These are phyloP conservation scores for Drosophila birchii DNA, from an alignment of 2,888 invertebrate species.

Conservation along the genomic window DNA sequence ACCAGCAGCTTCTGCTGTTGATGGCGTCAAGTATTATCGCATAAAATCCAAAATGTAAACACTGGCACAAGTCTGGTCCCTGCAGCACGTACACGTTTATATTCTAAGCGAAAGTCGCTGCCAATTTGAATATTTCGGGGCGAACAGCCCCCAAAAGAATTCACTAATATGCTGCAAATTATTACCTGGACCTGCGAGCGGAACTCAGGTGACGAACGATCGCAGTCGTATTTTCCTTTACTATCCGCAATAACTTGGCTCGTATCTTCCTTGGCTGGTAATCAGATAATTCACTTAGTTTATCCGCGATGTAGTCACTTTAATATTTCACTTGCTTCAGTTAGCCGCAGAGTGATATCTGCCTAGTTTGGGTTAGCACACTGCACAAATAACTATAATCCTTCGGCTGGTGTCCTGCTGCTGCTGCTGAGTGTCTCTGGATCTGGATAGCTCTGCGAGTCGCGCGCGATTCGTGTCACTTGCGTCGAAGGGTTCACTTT, in stretches of 20 bases:
- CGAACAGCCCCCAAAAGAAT: constrained; percentile 26
- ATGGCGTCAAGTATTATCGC: constrained; percentile 74
- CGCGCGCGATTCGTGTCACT: constrained; percentile 83
- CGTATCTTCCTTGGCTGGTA: not conserved
- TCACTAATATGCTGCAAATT: constrained; percentile 42
- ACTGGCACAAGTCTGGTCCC: constrained; percentile 61
- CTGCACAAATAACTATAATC: constrained; percentile 24
- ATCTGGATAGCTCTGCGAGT: constrained; percentile 42
- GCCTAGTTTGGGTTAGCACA: constrained; percentile 16
- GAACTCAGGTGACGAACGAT: constrained; percentile 20
- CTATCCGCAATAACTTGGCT: constrained; percentile 21
- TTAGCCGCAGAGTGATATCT: constrained; percentile 12
- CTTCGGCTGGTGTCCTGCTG: constrained; percentile 28
- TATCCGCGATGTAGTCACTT: constrained; percentile 10
- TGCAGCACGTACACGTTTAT: constrained; percentile 71
- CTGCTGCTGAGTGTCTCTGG: constrained; percentile 27
- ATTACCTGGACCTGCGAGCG: constrained; percentile 40
- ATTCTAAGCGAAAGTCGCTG: constrained; percentile 57
- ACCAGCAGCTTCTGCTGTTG: constrained; percentile 28
- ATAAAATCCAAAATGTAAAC: constrained; percentile 80
- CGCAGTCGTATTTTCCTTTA: constrained; percentile 5
- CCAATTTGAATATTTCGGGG: constrained; percentile 31
- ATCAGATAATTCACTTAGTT: constrained; percentile 2
- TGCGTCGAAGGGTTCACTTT: constrained; percentile 84
- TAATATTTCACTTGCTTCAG: not conserved